Evolutionary conservation across 2,888 invertebrate genomes (phyloP), one percentile per base, ranked within the genome.

Genomic region (Aspidiotus rigidus): DNA sequence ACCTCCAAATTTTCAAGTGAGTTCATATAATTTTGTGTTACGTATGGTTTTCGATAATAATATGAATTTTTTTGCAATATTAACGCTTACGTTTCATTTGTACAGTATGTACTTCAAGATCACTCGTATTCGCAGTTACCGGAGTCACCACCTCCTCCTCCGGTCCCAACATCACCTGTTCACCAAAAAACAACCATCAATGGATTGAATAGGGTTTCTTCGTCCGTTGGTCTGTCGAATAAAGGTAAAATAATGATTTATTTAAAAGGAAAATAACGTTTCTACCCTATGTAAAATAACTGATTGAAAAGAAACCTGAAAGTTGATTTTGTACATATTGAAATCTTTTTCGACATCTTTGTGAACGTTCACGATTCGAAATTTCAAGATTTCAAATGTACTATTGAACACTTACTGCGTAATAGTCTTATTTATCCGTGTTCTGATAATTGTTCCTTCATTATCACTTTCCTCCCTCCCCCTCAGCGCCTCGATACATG

Each of bases 61-160:
- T 56, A 15, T 5, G 56, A 56, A 53, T n/a, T n/a, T 5, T 53
- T 56, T 56, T 15, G 56, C 16, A 17, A 16, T n/a, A n/a, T 56
- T 7, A n/a, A 2, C 3, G 16, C 3, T 49, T 56, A 56, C 15
- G n/a, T 56, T 15, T n/a, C 10, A 3, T 56, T n/a, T 56, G 2
- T n/a, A 9, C 49, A 66, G 66, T 66, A 66, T 66, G 66, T 66
- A 42, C 16, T 66, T 16, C 66, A 66, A 66, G 66, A 66, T 49
- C 66, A 66, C 39, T 66, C 66, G 41, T 66, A 66, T 9, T 66
- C 66, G 66, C 59, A 59, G 49, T 49, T 66, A 66, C 66, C 59
- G 17, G 66, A 66, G 42, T 66, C 66, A 6, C 66, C 66, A n/a
- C 66, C 66, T 28, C 66, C 66, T 42, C 66, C 66, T 11, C 57